Percentiles rank a stretch among this genome's conserved stretches.
phyloP scores from a whole-genome alignment of 2,113 vertebrate genomes.

The Urocitellus parryii region DNA sequence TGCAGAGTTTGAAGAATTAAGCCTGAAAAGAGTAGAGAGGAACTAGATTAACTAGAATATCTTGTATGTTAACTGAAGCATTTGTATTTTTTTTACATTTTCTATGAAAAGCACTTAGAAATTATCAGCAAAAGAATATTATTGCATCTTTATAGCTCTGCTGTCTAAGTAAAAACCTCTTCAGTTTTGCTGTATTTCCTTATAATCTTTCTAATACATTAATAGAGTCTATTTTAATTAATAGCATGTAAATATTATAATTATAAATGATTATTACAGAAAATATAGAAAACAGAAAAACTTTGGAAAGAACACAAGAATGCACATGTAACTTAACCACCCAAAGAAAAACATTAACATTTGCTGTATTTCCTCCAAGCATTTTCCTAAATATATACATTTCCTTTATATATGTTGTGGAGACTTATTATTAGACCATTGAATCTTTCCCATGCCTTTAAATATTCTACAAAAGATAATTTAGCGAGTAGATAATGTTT shows the following conservation, averaged over 20 bases:
- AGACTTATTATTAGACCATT: background rate
- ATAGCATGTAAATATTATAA: background rate
- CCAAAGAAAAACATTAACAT: constrained; percentile 37
- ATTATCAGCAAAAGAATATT: background rate
- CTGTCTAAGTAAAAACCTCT: constrained; percentile 14
- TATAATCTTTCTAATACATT: constrained; percentile 13
- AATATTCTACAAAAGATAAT: background rate
- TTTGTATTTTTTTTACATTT: background rate
- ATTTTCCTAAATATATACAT: background rate
- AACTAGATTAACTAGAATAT: background rate
- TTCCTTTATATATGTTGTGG: background rate
- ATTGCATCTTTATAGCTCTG: background rate
- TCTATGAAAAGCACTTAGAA: background rate
- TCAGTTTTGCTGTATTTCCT: constrained; percentile 38
- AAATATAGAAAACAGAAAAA: background rate
- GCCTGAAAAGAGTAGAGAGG: background rate
- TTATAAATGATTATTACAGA: constrained; percentile 35
- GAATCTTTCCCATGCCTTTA: background rate
- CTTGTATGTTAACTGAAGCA: background rate
- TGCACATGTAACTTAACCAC: background rate
- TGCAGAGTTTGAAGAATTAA: background rate
- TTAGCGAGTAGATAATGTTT: background rate
- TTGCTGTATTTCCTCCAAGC: background rate
- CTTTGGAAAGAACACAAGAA: background rate
- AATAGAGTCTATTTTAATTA: constrained; percentile 30